Evolutionary conservation across 2,113 vertebrate genomes (phyloP).

Genomic region (Trichomycterus rosablanca): DNA sequence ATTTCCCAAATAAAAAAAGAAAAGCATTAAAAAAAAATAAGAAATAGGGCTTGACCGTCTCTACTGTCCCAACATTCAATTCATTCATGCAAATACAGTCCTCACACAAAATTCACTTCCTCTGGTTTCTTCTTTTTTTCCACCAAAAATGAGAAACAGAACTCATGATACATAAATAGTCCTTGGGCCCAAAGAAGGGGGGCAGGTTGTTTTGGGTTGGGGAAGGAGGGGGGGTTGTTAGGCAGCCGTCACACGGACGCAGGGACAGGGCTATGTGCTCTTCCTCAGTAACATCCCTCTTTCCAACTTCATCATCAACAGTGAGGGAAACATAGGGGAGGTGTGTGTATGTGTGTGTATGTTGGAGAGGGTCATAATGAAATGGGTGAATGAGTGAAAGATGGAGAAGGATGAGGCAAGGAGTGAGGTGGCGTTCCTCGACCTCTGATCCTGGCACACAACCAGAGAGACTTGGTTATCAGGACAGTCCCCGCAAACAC

Average conservation of each 20-base stretch:
- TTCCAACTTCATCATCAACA: conserved; percentile 21
- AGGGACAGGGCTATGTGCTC: conserved; percentile 18
- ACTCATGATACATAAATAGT: conserved; percentile 45
- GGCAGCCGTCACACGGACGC: conserved; percentile 14
- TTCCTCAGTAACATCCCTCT: conserved; percentile 26
- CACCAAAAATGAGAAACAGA: conserved; percentile 36
- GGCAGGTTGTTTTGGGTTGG: too few relatives aligned
- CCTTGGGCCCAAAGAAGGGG: conserved; percentile 36
- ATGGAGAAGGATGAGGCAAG: conserved; percentile 7
- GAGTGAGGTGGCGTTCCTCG: conserved; percentile 37
- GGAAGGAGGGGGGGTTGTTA: too few relatives aligned
- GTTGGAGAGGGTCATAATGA: background rate
- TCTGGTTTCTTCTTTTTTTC: conserved; percentile 21
- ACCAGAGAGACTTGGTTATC: conserved; percentile 48
- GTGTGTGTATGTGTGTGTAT: background rate
- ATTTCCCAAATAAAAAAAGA: conserved; percentile 12
- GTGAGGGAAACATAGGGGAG: conserved; percentile 8
- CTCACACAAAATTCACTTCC: conserved; percentile 27
- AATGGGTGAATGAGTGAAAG: conserved; percentile 15
- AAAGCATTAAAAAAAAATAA: conserved; percentile 9
- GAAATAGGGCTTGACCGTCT: conserved; percentile 36
- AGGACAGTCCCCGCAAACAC: conserved; percentile 44
- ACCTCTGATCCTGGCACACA: conserved; percentile 49
- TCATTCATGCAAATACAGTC: conserved; percentile 50
- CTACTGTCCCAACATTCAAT: conserved; percentile 38